Evolutionary conservation across 1,140 invertebrate genomes (phyloP), one percentile per base, ranked within the genome.

Genomic region (Atopsyche davidsoni): DNA sequence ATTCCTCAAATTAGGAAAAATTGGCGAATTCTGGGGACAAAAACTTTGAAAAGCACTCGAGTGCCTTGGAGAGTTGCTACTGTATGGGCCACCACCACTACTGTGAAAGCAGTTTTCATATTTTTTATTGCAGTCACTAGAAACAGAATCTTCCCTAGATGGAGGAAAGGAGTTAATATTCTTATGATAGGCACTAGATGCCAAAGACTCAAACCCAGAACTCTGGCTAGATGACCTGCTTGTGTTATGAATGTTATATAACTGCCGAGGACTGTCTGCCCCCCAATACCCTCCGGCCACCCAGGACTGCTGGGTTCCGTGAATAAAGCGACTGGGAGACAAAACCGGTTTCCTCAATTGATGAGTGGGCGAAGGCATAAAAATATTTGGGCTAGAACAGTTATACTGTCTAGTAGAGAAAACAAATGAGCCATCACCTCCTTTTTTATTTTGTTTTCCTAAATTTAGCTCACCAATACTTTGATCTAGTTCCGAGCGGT

Each of bases 231-330:
- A 73, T 1, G 72, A 75, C 2, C 72, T 64, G 52, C 72, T 72
- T 0, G 65, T 69, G 46, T 70, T 64, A 17, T 68, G 49, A 32
- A 46, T 48, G 51, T 62, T 70, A 23, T 68, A 68, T 19, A 70
- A 46, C 28, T 63, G 61, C 10, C 64, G 57, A 10, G 68, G 66
- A 3, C 64, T 67, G 13, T 74, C 72, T 0, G 64, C 58, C 14
- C 70, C 72, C 72, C 72, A 74, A 52, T 74, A 74, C 1, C 72
- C 72, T 4, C 72, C 72, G 0, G 72, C 72, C 2, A 74, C 70
- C 72, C 72, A 74, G 2, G 72, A 74, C 17, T 58, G 52, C 31
- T 58, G 57, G 0, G 70, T 69, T 9, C 67, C 63, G 13, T 69
- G 67, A n/a, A 64, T 67, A 13, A 74, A 57, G 52, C 71, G 69